Conservation (phyloP, 2,888 invertebrate genomes). For the Stenodera caucasica region DNA sequence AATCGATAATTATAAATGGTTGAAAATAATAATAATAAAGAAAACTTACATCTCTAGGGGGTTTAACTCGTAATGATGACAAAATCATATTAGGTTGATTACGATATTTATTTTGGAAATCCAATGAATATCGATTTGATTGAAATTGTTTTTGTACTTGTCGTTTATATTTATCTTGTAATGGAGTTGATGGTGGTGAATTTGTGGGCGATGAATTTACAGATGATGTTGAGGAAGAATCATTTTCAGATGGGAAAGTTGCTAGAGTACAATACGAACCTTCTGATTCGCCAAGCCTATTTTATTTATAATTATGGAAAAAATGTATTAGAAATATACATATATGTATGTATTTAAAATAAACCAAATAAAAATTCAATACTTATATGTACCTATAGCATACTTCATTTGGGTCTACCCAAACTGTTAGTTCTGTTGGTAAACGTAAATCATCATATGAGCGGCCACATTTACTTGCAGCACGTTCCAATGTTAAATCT, state of each 20-base stretch:
- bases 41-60: slow-evolving; percentile 48
- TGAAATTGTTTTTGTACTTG: slow-evolving; percentile 35
- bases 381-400: slow-evolving; percentile 51
- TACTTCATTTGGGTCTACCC: slow-evolving; percentile 77
- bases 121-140: slow-evolving; percentile 38
- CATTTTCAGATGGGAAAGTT: slow-evolving; percentile 53
- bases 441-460: slow-evolving; percentile 63
- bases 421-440: slow-evolving; percentile 73
- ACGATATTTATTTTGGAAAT: slow-evolving; percentile 41
- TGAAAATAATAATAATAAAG: slow-evolving; percentile 2
- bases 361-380: not conserved
- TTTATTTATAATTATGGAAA: not conserved
- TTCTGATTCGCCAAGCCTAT: slow-evolving; percentile 64
- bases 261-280: slow-evolving; percentile 66
- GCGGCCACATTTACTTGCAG: slow-evolving; percentile 66
- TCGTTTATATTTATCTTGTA: slow-evolving; percentile 44
- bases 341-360: not conserved
- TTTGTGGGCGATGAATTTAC: slow-evolving; percentile 37
- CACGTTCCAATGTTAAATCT: slow-evolving; percentile 68
- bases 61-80: slow-evolving; percentile 46
- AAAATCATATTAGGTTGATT: slow-evolving; percentile 42
- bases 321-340: too few species aligned
- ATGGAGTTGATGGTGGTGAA: slow-evolving; percentile 45
- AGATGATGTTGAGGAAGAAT: slow-evolving; percentile 37
- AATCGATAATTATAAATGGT: too few species aligned